A percentile compares a stretch with the other conserved stretches of the same genome.
phyloP scores from a whole-genome alignment of 2,888 invertebrate species.

The Phortica magna region DNA sequence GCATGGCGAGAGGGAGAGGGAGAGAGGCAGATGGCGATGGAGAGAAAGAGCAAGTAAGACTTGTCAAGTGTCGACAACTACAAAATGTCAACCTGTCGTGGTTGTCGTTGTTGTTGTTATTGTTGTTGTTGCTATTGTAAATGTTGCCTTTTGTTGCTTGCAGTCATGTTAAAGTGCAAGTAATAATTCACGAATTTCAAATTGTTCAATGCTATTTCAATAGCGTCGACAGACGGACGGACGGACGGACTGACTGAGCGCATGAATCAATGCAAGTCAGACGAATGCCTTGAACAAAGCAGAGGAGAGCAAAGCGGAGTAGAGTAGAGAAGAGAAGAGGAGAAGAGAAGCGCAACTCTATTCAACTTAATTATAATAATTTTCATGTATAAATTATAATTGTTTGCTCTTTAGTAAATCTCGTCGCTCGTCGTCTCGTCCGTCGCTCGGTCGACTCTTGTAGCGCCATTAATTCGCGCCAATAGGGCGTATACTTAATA shows the following conservation, averaged over 20 bases:
- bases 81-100: conserved; percentile 59
- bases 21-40: not conserved
- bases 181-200: conserved; percentile 70
- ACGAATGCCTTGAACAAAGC: not conserved
- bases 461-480: not conserved
- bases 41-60: conserved; percentile 9
- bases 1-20: not conserved
- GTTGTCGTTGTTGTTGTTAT: conserved; percentile 52
- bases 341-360: not conserved
- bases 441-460: not conserved
- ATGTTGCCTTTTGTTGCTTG: conserved; percentile 57
- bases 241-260: not conserved
- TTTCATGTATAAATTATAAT: conserved; percentile 64
- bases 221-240: not conserved
- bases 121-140: conserved; percentile 45
- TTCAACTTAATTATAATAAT: conserved; percentile 55
- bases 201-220: conserved; percentile 58
- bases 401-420: conserved; percentile 53
- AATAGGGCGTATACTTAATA: conserved; percentile 60
- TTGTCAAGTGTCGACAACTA: conserved; percentile 44
- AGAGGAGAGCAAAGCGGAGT: not conserved
- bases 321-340: not conserved
- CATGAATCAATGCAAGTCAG: not conserved
- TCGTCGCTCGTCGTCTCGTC: not conserved
- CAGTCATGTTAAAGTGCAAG: conserved; percentile 69